Evolutionary conservation across 2,113 vertebrate genomes (phyloP), one percentile per base, ranked within the genome.

Genomic region (Pundamilia nyererei): DNA sequence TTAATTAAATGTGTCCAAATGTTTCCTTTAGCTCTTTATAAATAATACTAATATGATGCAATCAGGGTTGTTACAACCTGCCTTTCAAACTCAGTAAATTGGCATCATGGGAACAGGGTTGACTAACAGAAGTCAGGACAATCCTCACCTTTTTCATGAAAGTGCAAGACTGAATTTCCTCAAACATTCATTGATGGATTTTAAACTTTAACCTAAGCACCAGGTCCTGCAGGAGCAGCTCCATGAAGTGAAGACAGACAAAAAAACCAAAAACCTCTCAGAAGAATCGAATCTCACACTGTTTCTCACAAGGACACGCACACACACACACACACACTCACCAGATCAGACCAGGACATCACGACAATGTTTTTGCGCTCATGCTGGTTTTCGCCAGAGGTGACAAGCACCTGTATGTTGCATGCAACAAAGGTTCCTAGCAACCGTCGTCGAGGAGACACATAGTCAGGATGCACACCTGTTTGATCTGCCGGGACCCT

Each of bases 401-500:
- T 53, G 58, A 92, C 89, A 53, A 92, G 91, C 93, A 93, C 94
- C 93, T 93, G 89, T 84, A 92, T 62, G 26, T 70, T 54, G 81
- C 84, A 79, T 79, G 83, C 88, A 89, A 94, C 94, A 95, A 93
- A 93, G 92, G 88, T 93, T 95, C 94, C 86, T 94, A 94, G 94
- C 93, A 95, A 96, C 95, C 85, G 94, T 94, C 21, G 92, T 88
- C 9, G 82, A 84, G 91, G 89, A 91, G 91, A 89, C 87, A 91
- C 89, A 92, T 90, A 70, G 83, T 92, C 91, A 87, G 92, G 94
- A 96, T 93, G 92, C 92, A 94, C 95, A 96, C 95, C 95, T 95
- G 95, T 96, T 95, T 96, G 94, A 96, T 96, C 94, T 93, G 92
- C 85, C 19, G 75, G 89, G 94, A 94, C 94, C 93, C 93, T 95